Evolutionary conservation across 2,797 vertebrate genomes (phyloP), one percentile per base, ranked within the genome.

Genomic region (Synanceia verrucosa): DNA sequence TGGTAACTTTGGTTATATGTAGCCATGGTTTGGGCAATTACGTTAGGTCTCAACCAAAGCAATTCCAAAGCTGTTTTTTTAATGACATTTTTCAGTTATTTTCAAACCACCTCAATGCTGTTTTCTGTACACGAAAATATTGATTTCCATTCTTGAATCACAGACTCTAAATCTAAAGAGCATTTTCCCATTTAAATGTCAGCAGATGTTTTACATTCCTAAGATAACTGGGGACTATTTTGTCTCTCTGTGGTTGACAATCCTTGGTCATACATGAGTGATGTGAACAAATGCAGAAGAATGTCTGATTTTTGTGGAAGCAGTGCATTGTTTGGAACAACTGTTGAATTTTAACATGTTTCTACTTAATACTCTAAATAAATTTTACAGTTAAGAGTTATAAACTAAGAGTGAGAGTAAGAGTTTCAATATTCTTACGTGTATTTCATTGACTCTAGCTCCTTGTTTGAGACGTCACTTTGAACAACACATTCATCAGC

Each of bases 151-250:
- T 52, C 51, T 51, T 50, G 10, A 43, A 56, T 50, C 14, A 69
- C 14, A 70, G 31, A 39, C 41, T 21, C 14, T 10, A 7, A 23
- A 53, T 59, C 19, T 52, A 39, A 51, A 14, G 14, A 48, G 23
- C 6, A 14, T 43, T 24, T 47, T 43, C 36, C 29, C 19, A 57
- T 58, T 78, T 51, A 43, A 66, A 55, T 61, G 23, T 57, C 68
- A 66, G 56, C 48, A 66, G n/a, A 62, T 56, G 36, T 48, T 71
- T 62, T 61, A 62, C 52, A n/a, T 58, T 39, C 9, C 9, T 23
- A 46, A 47, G 21, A 14, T 46, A n/a, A 29, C n/a, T 48, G 14
- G 11, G 16, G 59, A 52, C 26, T 34, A 8, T 53, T 65, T 65
- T 19, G 53, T 18, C 41, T 47, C 28, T 5, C 9, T 31, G 7